phyloP scores from a whole-genome alignment of 1,140 invertebrate species.

The Glossosoma conforme region DNA sequence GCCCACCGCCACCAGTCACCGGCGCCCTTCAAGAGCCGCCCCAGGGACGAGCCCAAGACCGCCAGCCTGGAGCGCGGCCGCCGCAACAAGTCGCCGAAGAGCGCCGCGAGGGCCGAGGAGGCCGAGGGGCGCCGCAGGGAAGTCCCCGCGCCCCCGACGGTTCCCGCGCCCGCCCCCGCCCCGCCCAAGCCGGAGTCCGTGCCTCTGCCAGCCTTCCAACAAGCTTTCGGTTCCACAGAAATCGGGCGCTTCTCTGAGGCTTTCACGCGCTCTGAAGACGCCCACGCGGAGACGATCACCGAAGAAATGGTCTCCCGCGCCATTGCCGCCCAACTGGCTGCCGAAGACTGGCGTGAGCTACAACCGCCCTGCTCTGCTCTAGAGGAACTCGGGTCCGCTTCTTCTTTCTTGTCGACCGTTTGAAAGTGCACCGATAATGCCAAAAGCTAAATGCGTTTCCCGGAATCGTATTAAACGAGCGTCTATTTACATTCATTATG shows the following conservation, averaged over 20 bases:
- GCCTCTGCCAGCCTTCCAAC: slow-evolving; percentile 68
- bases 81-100: slow-evolving; percentile 25
- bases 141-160: slow-evolving; percentile 3
- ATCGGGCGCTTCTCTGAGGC: slow-evolving; percentile 65
- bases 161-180: not conserved
- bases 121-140: not conserved
- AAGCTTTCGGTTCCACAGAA: slow-evolving; percentile 72
- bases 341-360: slow-evolving; percentile 23
- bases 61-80: slow-evolving; percentile 8
- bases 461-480: no score
- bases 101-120: slow-evolving; percentile 4
- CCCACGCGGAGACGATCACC: slow-evolving; percentile 5
- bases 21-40: slow-evolving; percentile 1
- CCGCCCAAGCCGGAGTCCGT: slow-evolving; percentile 16
- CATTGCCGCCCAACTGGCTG: slow-evolving; percentile 14
- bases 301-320: slow-evolving; percentile 29
- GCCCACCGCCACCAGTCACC: slow-evolving; percentile 4
- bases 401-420: no score
- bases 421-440: no score
- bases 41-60: slow-evolving; percentile 8
- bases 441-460: no score
- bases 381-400: no score
- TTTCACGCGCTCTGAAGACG: slow-evolving; percentile 35
- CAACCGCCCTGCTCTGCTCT: no score
- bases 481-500: no score